These are phyloP conservation scores for Heliconius erato DNA, from an alignment of 2,888 invertebrate genomes.

Conservation along the genomic window DNA sequence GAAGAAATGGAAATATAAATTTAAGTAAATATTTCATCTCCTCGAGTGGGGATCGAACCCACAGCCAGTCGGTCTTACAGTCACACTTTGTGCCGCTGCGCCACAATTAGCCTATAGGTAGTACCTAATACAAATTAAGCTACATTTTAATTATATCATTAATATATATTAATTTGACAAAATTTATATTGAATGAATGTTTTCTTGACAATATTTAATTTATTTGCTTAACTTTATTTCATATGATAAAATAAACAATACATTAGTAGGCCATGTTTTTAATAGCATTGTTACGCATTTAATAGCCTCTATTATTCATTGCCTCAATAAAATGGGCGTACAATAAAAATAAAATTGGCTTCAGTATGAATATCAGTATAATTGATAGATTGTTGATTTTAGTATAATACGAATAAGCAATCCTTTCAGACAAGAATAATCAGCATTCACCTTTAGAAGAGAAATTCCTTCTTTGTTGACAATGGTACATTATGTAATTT, in stretches of 20 bases:
- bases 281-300: not conserved
- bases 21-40: too few relatives aligned
- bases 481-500: slow-evolving; percentile 72
- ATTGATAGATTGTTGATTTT: slow-evolving; percentile 24
- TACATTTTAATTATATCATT: too few relatives aligned
- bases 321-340: not conserved
- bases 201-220: not conserved
- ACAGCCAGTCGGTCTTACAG: too few relatives aligned
- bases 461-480: slow-evolving; percentile 71
- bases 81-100: too few relatives aligned
- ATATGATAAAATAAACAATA: not conserved
- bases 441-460: slow-evolving; percentile 69
- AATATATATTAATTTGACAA: too few relatives aligned
- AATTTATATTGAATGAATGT: not conserved
- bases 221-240: not conserved
- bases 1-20: too few relatives aligned
- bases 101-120: too few relatives aligned
- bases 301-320: not conserved
- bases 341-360: slow-evolving; percentile 9
- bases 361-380: slow-evolving; percentile 54
- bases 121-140: too few relatives aligned
- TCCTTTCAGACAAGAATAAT: slow-evolving; percentile 62
- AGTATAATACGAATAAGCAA: slow-evolving; percentile 50
- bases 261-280: not conserved
- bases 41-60: too few relatives aligned